Conservation (phyloP, 2,888 invertebrate genomes). For the Shargacucullia verbasci region DNA sequence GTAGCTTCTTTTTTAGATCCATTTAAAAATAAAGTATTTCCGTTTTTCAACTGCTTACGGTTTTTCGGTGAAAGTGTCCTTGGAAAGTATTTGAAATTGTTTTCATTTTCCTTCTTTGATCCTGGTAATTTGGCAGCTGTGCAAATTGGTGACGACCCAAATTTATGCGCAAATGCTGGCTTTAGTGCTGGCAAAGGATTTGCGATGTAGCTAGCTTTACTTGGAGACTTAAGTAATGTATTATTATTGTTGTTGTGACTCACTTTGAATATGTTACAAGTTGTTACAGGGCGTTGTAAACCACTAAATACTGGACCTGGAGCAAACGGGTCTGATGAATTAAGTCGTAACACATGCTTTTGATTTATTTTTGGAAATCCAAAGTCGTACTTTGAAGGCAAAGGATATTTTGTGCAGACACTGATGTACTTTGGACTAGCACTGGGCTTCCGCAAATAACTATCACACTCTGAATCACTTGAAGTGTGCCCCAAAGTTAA, state of each 20-base stretch:
- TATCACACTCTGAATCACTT: constrained; percentile 86
- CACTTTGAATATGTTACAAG: constrained; percentile 84
- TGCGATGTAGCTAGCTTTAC: constrained; percentile 71
- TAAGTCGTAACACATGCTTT: constrained; percentile 75
- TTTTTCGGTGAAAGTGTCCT: constrained; percentile 77
- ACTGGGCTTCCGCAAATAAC: constrained; percentile 77
- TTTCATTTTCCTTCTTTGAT: constrained; percentile 75
- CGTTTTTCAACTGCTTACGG: constrained; percentile 72
- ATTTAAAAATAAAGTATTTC: constrained; percentile 62
- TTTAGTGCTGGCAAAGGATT: constrained; percentile 79
- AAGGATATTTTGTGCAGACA: constrained; percentile 82
- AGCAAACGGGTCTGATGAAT: constrained; percentile 84
- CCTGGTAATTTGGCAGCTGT: constrained; percentile 66
- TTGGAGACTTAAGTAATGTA: constrained; percentile 79
- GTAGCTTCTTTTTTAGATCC: constrained; percentile 73
- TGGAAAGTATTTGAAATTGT: constrained; percentile 67
- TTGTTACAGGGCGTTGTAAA: constrained; percentile 81
- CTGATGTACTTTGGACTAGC: constrained; percentile 84
- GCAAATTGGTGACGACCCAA: constrained; percentile 82
- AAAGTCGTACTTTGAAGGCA: constrained; percentile 78
- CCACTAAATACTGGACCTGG: constrained; percentile 87
- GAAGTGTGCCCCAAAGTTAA: constrained; percentile 89
- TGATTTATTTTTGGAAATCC: constrained; percentile 79
- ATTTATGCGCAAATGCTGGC: constrained; percentile 84
- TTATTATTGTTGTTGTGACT: constrained; percentile 84